phyloP scores from a whole-genome alignment of 2,113 vertebrate species.

The Pteronura brasiliensis region DNA sequence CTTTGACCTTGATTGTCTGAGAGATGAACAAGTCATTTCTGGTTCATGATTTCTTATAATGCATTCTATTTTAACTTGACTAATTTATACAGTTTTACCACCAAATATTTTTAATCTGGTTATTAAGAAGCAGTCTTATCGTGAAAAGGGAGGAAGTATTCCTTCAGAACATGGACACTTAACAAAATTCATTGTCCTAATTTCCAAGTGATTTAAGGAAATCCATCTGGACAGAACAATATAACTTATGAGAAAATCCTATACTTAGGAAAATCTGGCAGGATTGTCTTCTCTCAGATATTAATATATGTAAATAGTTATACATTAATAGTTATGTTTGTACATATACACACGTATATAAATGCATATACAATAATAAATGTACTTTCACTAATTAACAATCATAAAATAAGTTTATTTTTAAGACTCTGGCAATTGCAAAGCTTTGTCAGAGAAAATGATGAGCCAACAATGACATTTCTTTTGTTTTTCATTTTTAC shows the following conservation, averaged over 20 bases:
- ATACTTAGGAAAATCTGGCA: not conserved
- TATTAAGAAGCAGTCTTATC: not conserved
- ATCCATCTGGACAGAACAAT: not conserved
- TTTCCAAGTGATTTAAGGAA: not conserved
- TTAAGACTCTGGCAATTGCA: not conserved
- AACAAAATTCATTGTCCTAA: not conserved
- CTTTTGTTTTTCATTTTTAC: not conserved
- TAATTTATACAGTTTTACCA: not conserved
- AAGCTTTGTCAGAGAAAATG: not conserved
- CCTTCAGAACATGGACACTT: not conserved
- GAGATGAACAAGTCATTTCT: constrained; percentile 36
- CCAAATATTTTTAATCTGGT: not conserved
- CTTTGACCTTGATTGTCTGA: constrained; percentile 54
- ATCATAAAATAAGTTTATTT: not conserved
- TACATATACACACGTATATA: not conserved
- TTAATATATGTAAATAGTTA: not conserved
- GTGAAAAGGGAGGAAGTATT: not conserved
- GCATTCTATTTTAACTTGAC: constrained; percentile 38
- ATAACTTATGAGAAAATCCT: not conserved
- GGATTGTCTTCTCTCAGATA: not conserved
- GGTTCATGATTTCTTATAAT: constrained; percentile 31
- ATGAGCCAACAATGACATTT: not conserved
- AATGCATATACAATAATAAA: not conserved
- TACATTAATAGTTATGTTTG: not conserved
- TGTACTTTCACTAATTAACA: not conserved